A percentile compares a stretch with the other conserved stretches of the same genome.
These are phyloP conservation scores for Perccottus glenii DNA, from an alignment of 2,113 vertebrate species.

Conservation along the genomic window DNA sequence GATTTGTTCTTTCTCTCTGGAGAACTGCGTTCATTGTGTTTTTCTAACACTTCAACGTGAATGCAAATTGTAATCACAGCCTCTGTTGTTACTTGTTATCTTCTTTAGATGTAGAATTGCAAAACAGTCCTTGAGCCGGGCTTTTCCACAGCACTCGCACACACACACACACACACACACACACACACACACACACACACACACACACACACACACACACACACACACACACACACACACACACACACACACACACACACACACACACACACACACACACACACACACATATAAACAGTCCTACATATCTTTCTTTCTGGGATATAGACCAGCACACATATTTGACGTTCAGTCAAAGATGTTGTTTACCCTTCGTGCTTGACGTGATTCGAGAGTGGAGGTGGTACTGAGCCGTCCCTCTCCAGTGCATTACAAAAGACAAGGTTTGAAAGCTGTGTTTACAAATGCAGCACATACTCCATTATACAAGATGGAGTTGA, in stretches of 20 bases:
- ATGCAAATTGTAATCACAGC: constrained; percentile 55
- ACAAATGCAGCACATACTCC: constrained; percentile 43
- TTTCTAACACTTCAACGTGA: constrained; percentile 24
- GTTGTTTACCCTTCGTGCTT: constrained; percentile 70
- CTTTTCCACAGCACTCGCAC: constrained; percentile 29
- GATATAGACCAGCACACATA: constrained; percentile 14
- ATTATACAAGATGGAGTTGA: constrained; percentile 56
- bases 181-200: constrained; percentile 12
- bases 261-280: constrained; percentile 17
- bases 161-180: constrained; percentile 17
- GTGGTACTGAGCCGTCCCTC: constrained; percentile 51
- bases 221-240: constrained; percentile 17
- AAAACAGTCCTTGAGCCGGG: constrained; percentile 46
- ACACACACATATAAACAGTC: constrained; percentile 6
- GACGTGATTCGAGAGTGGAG: constrained; percentile 59
- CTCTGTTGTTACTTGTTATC: constrained; percentile 58
- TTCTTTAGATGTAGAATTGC: constrained; percentile 57
- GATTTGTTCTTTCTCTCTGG: constrained; percentile 39
- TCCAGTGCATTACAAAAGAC: constrained; percentile 38
- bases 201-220: constrained; percentile 17
- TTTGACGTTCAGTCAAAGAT: constrained; percentile 47
- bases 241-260: constrained; percentile 17
- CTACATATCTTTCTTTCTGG: constrained; percentile 24
- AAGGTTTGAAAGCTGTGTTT: constrained; percentile 46
- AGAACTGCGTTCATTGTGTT: constrained; percentile 41